Conservation (phyloP, 2,113 vertebrate genomes). For the Collichthys lucidus region DNA sequence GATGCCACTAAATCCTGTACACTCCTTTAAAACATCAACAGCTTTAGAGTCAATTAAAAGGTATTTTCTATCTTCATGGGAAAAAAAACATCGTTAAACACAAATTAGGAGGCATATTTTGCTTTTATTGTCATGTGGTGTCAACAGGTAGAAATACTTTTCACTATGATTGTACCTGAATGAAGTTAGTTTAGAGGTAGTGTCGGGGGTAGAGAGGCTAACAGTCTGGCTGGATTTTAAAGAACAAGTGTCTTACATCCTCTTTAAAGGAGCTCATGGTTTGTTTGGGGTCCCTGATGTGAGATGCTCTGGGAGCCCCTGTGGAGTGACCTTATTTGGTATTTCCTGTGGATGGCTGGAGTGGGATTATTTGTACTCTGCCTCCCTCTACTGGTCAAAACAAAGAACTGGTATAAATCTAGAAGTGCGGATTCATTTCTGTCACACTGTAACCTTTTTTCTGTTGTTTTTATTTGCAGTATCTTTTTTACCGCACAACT, state of each 20-base stretch:
- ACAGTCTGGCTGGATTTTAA: background rate
- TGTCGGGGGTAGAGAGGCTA: too few species aligned
- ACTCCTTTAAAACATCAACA: too few species aligned
- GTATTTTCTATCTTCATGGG: too few species aligned
- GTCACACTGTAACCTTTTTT: background rate
- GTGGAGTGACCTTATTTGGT: conserved; percentile 61
- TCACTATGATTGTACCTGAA: too few species aligned
- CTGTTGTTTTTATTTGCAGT: conserved; percentile 78
- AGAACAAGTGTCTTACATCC: conserved; percentile 23
- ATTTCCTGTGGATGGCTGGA: background rate
- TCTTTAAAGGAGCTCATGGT: background rate
- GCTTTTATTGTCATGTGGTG: too few species aligned
- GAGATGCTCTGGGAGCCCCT: conserved; percentile 13
- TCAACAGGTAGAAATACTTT: too few species aligned
- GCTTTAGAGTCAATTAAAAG: too few species aligned
- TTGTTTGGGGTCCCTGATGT: conserved; percentile 19
- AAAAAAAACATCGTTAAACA: too few species aligned
- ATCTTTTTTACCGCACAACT: conserved; percentile 89
- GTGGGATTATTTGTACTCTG: conserved; percentile 32
- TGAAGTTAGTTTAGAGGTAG: too few species aligned
- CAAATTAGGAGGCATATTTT: too few species aligned
- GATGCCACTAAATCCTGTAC: too few species aligned
- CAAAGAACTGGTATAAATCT: background rate
- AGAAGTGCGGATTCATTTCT: background rate
- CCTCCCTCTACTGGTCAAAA: conserved; percentile 72